phyloP scores from a whole-genome alignment of 2,797 vertebrate species.

The Coranthus polyacanthus region DNA sequence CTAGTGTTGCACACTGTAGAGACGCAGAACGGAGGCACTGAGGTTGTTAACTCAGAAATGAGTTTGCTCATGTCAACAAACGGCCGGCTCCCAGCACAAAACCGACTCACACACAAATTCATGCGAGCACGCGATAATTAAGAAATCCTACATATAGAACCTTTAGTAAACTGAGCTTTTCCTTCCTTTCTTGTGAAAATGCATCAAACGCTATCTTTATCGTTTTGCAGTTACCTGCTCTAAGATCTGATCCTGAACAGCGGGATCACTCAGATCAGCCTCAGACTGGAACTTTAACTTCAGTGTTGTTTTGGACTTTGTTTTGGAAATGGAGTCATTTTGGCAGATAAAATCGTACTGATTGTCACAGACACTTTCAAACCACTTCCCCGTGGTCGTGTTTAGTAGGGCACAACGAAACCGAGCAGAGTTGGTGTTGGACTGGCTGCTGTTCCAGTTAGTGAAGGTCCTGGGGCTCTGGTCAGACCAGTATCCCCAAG shows the following conservation, averaged over 20 bases:
- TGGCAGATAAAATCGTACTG: constrained; percentile 37
- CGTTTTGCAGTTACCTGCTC: constrained; percentile 53
- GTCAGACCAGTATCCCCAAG: constrained; percentile 66
- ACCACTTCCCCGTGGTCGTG: constrained; percentile 12
- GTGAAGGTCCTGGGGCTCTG: constrained; percentile 21
- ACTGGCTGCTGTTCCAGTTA: constrained; percentile 25
- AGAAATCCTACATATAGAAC: too few relatives aligned
- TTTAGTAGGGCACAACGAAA: constrained; percentile 17
- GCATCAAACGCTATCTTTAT: neutral
- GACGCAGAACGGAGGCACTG: too few relatives aligned
- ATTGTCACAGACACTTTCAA: neutral
- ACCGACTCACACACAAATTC: too few relatives aligned
- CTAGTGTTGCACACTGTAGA: too few relatives aligned
- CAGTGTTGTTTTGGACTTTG: neutral
- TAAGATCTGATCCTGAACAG: constrained; percentile 39
- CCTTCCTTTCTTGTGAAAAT: neutral
- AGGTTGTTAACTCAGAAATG: too few relatives aligned
- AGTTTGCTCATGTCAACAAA: too few relatives aligned
- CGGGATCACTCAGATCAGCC: constrained; percentile 47
- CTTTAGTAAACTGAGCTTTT: neutral
- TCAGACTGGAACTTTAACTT: constrained; percentile 47
- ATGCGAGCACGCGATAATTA: too few relatives aligned
- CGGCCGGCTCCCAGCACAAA: too few relatives aligned
- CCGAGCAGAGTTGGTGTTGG: neutral
- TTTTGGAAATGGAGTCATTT: neutral